A percentile compares a stretch with the other conserved stretches of the same genome.
These are phyloP conservation scores for Carassius gibelio DNA, from an alignment of 2,113 vertebrate species.

Conservation along the genomic window DNA sequence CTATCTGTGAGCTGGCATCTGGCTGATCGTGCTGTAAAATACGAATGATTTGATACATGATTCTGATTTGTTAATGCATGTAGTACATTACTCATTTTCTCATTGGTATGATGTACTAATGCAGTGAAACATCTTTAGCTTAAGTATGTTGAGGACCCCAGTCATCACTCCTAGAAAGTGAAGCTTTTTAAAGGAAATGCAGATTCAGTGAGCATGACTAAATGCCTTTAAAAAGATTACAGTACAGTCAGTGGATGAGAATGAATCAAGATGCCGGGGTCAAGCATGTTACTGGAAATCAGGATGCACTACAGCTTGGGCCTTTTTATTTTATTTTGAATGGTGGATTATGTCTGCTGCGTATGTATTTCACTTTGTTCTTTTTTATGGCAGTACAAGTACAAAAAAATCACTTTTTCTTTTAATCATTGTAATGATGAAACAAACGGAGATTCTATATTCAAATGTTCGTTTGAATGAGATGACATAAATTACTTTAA, in stretches of 20 bases:
- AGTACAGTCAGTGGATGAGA: conserved; percentile 48
- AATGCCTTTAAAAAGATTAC: conserved; percentile 54
- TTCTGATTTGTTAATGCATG: conserved; percentile 32
- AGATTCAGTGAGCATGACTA: conserved; percentile 31
- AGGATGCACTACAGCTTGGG: not conserved
- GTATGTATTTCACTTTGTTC: not conserved
- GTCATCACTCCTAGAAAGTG: conserved; percentile 22
- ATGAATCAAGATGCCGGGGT: conserved; percentile 36
- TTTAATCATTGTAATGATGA: not conserved
- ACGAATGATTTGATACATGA: not conserved
- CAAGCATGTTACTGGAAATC: not conserved
- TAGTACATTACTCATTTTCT: conserved; percentile 11
- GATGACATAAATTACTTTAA: not conserved
- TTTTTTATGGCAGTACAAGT: not conserved
- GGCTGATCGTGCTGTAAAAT: not conserved
- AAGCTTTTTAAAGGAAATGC: conserved; percentile 37
- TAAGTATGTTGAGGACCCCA: conserved; percentile 7
- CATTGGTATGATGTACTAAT: not conserved
- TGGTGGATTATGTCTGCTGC: not conserved
- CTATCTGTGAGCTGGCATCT: not conserved
- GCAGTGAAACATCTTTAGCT: conserved; percentile 23
- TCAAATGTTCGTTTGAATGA: not conserved
- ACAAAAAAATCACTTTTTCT: no score
- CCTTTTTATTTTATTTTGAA: no score
- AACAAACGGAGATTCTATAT: not conserved